Evolutionary conservation across 2,113 vertebrate genomes (phyloP).

Genomic region (Malurus alboscapulatus): DNA sequence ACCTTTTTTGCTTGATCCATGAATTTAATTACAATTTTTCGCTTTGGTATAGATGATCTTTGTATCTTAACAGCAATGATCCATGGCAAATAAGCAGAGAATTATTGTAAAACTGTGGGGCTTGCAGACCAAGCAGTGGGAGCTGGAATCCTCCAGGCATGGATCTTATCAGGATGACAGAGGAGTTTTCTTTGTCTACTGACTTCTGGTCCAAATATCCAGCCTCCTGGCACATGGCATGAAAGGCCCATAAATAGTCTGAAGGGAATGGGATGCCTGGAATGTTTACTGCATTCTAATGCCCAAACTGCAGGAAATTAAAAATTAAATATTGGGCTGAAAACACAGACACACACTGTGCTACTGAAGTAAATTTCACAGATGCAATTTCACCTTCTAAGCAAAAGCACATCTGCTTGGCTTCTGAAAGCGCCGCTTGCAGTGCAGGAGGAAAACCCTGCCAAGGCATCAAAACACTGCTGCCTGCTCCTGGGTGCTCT

Average conservation of each 20-base stretch:
- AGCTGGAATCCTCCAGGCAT: conserved; percentile 23
- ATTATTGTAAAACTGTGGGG: not conserved
- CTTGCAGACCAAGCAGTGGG: not conserved
- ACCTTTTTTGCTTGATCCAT: not conserved
- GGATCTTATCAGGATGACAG: conserved; percentile 48
- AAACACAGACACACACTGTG: conserved; percentile 5
- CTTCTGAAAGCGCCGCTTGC: not conserved
- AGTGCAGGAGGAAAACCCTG: conserved; percentile 28
- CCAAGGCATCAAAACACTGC: conserved; percentile 10
- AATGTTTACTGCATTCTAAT: conserved; percentile 41
- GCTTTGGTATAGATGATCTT: not conserved
- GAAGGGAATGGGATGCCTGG: conserved; percentile 59
- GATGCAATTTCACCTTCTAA: conserved; percentile 68
- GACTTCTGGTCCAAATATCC: conserved; percentile 50
- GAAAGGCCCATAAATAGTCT: conserved; percentile 61
- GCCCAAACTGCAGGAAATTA: conserved; percentile 62
- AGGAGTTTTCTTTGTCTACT: conserved; percentile 42
- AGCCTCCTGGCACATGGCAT: conserved; percentile 50
- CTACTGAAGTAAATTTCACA: conserved; percentile 53
- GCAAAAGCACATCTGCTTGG: conserved; percentile 68
- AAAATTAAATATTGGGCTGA: conserved; percentile 49
- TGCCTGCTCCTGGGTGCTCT: conserved; percentile 33
- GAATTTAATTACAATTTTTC: not conserved
- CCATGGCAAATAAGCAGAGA: not conserved
- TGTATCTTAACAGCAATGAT: not conserved